Conservation (phyloP, 1,140 invertebrate genomes). For the Cyrtorhinus lividipennis region DNA sequence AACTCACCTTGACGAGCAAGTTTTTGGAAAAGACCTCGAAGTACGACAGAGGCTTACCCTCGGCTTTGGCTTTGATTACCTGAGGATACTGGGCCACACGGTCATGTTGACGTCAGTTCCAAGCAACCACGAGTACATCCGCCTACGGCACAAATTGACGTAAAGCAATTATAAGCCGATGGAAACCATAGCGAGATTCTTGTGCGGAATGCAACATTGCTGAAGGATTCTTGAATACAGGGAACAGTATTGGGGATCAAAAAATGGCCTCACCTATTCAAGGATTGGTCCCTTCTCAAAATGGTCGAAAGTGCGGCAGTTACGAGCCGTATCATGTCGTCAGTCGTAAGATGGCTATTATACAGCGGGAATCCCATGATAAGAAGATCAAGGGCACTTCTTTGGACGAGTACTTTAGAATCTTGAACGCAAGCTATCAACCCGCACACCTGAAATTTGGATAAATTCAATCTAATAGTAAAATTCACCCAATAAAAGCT, state of each 20-base stretch:
- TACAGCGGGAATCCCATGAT: constrained; percentile 76
- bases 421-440: constrained; percentile 64
- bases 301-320: constrained; percentile 70
- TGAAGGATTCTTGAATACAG: neutral
- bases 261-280: constrained; percentile 48
- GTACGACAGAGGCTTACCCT: constrained; percentile 36
- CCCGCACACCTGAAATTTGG: constrained; percentile 38
- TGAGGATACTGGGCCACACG: constrained; percentile 33
- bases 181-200: no score
- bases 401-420: constrained; percentile 66
- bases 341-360: constrained; percentile 53
- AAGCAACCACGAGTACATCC: constrained; percentile 70
- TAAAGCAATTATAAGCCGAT: neutral
- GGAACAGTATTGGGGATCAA: neutral
- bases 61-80: constrained; percentile 29
- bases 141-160: constrained; percentile 34
- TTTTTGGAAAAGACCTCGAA: constrained; percentile 61
- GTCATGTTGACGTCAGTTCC: constrained; percentile 51
- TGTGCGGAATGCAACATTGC: neutral
- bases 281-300: constrained; percentile 76
- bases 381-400: constrained; percentile 73
- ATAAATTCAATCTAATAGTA: neutral
- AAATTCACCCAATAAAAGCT: neutral
- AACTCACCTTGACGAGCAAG: constrained; percentile 42
- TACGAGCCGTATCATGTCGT: constrained; percentile 62